Conservation (phyloP, 2,888 invertebrate species). For the Nemotelus pantherinus region DNA sequence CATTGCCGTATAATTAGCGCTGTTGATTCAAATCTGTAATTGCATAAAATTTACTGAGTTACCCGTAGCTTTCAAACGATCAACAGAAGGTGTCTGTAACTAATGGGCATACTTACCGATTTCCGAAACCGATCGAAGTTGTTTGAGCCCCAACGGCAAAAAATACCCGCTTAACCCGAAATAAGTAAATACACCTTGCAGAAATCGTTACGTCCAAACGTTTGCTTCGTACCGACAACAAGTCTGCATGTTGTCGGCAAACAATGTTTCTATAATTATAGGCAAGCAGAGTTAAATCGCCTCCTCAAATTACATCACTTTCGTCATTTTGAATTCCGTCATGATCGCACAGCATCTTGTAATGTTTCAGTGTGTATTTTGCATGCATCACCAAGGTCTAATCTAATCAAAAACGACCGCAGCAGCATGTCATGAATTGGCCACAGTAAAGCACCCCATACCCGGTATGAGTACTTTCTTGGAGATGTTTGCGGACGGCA, state of each 20-base stretch:
- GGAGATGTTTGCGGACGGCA: no score
- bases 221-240: neutral
- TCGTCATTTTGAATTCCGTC: slow-evolving; percentile 21
- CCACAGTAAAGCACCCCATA: neutral
- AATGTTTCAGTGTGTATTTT: neutral
- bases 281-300: neutral
- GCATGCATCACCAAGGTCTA: slow-evolving; percentile 21
- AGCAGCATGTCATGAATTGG: neutral
- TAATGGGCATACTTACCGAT: slow-evolving; percentile 25
- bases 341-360: slow-evolving; percentile 30
- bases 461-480: no score
- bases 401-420: neutral
- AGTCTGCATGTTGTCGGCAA: slow-evolving; percentile 2
- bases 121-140: slow-evolving; percentile 26
- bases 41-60: neutral
- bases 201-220: neutral
- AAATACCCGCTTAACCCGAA: slow-evolving; percentile 16
- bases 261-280: slow-evolving; percentile 22
- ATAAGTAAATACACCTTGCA: slow-evolving; percentile 18
- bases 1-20: neutral
- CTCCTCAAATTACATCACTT: slow-evolving; percentile 24
- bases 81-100: slow-evolving; percentile 26
- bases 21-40: slow-evolving; percentile 8
- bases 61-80: neutral
- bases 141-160: neutral